Conservation (phyloP, 2,113 vertebrate genomes). For the Ornithorhynchus anatinus region DNA sequence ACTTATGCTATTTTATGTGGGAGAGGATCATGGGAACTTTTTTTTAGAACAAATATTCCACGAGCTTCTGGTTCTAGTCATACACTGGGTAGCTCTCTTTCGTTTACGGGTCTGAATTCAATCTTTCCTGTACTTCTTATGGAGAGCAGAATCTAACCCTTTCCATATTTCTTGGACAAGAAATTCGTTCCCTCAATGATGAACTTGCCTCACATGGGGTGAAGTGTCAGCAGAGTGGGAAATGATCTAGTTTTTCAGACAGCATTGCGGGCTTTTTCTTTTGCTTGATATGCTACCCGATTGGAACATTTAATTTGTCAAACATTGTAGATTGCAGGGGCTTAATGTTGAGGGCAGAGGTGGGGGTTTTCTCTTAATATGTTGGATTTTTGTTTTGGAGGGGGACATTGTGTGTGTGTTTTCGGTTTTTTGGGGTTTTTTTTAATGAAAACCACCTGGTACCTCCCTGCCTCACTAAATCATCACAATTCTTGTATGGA, state of each 20-base stretch:
- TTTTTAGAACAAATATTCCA: too few species aligned
- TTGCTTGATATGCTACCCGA: not conserved
- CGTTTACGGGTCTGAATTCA: too few species aligned
- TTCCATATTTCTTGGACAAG: slow-evolving; percentile 1
- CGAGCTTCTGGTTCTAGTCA: too few species aligned
- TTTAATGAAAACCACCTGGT: not conserved
- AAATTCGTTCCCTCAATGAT: not conserved
- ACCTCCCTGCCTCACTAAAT: not conserved
- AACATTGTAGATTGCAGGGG: not conserved
- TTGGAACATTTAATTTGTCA: too few species aligned
- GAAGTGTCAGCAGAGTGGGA: not conserved
- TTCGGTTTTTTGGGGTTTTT: not conserved
- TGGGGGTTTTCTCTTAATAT: not conserved
- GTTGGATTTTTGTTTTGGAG: not conserved
- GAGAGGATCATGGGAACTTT: too few species aligned
- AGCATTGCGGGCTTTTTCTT: not conserved
- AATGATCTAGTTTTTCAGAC: not conserved
- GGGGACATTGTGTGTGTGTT: not conserved
- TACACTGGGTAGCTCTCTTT: too few species aligned
- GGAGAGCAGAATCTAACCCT: too few species aligned
- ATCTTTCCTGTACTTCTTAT: too few species aligned
- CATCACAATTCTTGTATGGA: too few species aligned
- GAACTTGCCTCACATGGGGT: not conserved
- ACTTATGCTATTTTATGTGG: too few species aligned
- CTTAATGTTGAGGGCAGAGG: not conserved